phyloP scores from a whole-genome alignment of 2,797 vertebrate genomes.

The Ibycter americanus region DNA sequence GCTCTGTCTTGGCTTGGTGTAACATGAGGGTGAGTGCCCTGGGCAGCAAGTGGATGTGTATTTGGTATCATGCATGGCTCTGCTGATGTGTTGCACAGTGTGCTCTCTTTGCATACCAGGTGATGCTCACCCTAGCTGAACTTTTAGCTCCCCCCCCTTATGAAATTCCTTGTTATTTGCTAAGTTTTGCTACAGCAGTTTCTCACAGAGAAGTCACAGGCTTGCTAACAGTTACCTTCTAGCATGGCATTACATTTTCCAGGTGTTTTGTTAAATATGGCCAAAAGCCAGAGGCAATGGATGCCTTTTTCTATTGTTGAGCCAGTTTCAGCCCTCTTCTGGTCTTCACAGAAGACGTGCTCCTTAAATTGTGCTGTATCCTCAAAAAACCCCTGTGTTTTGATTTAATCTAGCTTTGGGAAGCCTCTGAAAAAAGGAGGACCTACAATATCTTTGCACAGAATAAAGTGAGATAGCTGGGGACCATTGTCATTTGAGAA shows the following conservation, averaged over 20 bases:
- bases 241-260: not conserved
- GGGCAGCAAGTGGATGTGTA: not conserved
- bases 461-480: not conserved
- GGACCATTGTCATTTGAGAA: not conserved
- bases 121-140: not conserved
- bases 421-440: not conserved
- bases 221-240: not conserved
- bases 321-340: not conserved
- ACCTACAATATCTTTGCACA: not conserved
- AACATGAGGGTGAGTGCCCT: not conserved
- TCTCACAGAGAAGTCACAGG: not conserved
- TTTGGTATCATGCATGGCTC: not conserved
- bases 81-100: not conserved
- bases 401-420: not conserved
- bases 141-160: no score
- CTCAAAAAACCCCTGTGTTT: not conserved
- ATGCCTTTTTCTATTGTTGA: not conserved
- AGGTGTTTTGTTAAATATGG: not conserved
- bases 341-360: not conserved
- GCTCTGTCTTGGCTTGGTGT: not conserved
- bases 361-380: not conserved
- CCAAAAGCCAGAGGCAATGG: not conserved
- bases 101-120: not conserved
- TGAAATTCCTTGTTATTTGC: not conserved
- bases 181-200: not conserved